phyloP scores from a whole-genome alignment of 2,888 invertebrate genomes.

The Plutella xylostella region DNA sequence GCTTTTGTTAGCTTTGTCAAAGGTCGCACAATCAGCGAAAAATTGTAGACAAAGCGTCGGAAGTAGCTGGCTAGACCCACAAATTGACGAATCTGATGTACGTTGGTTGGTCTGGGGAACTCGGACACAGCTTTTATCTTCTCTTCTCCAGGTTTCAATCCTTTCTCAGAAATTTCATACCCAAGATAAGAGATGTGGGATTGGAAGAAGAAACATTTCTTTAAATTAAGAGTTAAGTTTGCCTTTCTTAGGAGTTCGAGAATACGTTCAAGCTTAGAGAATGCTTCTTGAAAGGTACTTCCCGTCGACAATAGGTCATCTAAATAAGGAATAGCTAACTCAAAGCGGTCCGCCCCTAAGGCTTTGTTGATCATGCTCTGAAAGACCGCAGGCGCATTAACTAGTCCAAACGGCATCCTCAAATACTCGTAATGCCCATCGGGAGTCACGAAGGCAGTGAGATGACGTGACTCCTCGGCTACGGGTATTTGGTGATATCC shows the following conservation, averaged over 20 bases:
- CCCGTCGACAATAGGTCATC: slow-evolving; percentile 23
- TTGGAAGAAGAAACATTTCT: slow-evolving; percentile 21
- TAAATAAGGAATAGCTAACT: slow-evolving; percentile 19
- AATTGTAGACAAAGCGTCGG: slow-evolving; percentile 21
- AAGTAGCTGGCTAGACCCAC: slow-evolving; percentile 25
- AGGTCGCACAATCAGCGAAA: slow-evolving; percentile 19
- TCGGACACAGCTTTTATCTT: slow-evolving; percentile 22
- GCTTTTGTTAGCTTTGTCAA: slow-evolving; percentile 17
- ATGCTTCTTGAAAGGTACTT: slow-evolving; percentile 5
- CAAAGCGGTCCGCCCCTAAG: slow-evolving; percentile 9
- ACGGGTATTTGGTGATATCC: slow-evolving; percentile 26
- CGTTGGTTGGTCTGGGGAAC: slow-evolving; percentile 21
- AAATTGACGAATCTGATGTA: slow-evolving; percentile 25
- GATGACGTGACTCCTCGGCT: slow-evolving; percentile 19
- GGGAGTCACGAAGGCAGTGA: slow-evolving; percentile 30
- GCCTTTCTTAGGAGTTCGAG: slow-evolving; percentile 7
- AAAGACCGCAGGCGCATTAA: slow-evolving; percentile 23
- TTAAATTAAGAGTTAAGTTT: slow-evolving; percentile 13
- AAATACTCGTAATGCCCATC: slow-evolving; percentile 25
- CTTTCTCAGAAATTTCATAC: slow-evolving; percentile 19
- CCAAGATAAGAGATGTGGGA: slow-evolving; percentile 21
- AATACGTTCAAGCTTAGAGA: slow-evolving; percentile 12
- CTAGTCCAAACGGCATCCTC: slow-evolving; percentile 18
- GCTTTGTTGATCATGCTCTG: slow-evolving; percentile 21
- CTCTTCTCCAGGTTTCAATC: slow-evolving; percentile 18